These are phyloP conservation scores for Microctenopoma steveboyesi DNA, from an alignment of 2,797 vertebrate genomes.

Conservation along the genomic window DNA sequence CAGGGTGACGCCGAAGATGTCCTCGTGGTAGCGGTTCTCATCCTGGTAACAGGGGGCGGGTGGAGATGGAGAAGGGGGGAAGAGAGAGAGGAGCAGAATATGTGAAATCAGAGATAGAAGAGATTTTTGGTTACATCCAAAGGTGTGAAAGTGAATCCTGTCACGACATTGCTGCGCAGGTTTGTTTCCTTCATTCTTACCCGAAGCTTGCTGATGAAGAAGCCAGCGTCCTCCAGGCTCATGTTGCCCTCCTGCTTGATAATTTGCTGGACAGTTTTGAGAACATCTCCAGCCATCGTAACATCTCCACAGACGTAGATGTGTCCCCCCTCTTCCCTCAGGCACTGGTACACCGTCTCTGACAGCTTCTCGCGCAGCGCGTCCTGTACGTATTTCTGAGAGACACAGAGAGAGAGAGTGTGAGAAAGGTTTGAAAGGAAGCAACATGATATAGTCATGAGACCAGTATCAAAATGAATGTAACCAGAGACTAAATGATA, in stretches of 20 bases:
- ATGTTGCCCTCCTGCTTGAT: slow-evolving; percentile 91
- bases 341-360: slow-evolving; percentile 87
- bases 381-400: slow-evolving; percentile 97
- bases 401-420: background rate
- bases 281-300: slow-evolving; percentile 97
- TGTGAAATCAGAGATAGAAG: background rate
- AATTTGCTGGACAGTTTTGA: slow-evolving; percentile 94
- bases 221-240: slow-evolving; percentile 90
- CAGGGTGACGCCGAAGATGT: slow-evolving; percentile 98
- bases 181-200: slow-evolving; percentile 74
- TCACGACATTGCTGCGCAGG: background rate
- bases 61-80: background rate
- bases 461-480: background rate
- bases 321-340: slow-evolving; percentile 94
- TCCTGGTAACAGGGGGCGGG: slow-evolving; percentile 80
- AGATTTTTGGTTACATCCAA: background rate
- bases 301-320: slow-evolving; percentile 98
- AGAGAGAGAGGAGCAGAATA: background rate
- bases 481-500: background rate
- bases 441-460: slow-evolving; percentile 20
- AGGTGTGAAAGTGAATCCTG: background rate
- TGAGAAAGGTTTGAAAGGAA: slow-evolving; percentile 19
- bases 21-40: slow-evolving; percentile 97
- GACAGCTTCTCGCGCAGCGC: slow-evolving; percentile 94
- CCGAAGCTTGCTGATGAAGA: slow-evolving; percentile 95